A percentile compares a stretch with the other conserved stretches of the same genome.
Evolutionary conservation across 2,888 invertebrate species (phyloP).

Genomic region (Therioaphis trifolii): DNA sequence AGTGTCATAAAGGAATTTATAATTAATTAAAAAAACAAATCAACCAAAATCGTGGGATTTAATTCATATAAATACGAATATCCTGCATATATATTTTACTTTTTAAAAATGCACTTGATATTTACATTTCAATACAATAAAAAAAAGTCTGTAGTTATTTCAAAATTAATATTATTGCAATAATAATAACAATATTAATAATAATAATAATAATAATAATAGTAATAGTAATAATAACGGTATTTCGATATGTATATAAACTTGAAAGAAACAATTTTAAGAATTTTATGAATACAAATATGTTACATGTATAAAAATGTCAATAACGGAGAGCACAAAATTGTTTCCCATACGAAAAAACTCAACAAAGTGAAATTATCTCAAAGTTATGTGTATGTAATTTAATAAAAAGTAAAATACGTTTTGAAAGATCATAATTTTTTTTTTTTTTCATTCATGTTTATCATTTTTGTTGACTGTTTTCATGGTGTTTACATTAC

Average conservation of each 20-base stretch:
- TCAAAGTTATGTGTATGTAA: constrained; percentile 20
- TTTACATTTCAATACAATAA: too few relatives aligned
- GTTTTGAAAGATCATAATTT: constrained; percentile 30
- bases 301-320: constrained; percentile 17
- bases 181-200: neutral
- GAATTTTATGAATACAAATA: neutral
- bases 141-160: neutral
- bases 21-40: too few relatives aligned
- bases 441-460: constrained; percentile 4
- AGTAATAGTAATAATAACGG: neutral
- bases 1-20: too few relatives aligned
- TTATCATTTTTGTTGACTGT: constrained; percentile 9
- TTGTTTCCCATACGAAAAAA: constrained; percentile 4
- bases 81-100: too few relatives aligned
- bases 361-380: constrained; percentile 28
- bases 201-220: neutral
- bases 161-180: neutral
- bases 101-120: too few relatives aligned
- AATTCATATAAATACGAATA: too few relatives aligned
- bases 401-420: neutral
- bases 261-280: neutral
- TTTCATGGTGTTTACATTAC: neutral
- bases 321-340: constrained; percentile 28
- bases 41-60: too few relatives aligned
- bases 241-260: neutral